Evolutionary conservation across 2,113 vertebrate species (phyloP).

Genomic region (Mystacornis crossleyi): DNA sequence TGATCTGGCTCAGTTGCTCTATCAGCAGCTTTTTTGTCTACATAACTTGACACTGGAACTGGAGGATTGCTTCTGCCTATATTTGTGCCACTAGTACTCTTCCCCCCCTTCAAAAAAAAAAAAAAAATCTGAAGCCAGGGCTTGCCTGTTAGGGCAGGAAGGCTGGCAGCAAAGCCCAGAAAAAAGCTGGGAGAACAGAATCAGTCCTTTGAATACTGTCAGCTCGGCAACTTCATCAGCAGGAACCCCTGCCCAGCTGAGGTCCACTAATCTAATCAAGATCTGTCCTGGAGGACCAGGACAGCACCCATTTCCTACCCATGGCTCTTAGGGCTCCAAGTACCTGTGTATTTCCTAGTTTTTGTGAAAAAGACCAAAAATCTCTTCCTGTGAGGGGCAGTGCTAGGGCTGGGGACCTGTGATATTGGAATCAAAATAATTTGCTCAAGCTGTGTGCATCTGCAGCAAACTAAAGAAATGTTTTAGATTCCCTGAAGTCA

Average conservation of each 20-base stretch:
- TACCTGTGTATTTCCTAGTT: neutral
- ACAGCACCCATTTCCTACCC: neutral
- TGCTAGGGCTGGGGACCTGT: neutral
- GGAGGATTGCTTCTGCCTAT: neutral
- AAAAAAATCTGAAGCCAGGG: neutral
- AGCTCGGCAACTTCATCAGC: neutral
- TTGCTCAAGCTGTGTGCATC: neutral
- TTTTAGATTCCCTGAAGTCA: neutral
- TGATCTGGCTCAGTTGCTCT: neutral
- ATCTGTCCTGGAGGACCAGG: neutral
- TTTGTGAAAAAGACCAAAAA: neutral
- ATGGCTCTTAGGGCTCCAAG: neutral
- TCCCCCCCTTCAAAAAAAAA: too few species aligned
- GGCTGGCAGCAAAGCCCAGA: neutral
- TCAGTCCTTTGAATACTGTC: neutral
- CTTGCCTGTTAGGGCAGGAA: neutral
- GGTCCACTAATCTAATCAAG: neutral
- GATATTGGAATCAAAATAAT: neutral
- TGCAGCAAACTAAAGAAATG: neutral
- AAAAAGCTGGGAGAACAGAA: neutral
- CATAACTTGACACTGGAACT: neutral
- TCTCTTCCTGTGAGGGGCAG: neutral
- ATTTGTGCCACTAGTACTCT: neutral
- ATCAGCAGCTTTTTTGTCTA: neutral
- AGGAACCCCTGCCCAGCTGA: neutral